Base-by-base conservation (phyloP, 2,797 vertebrate genomes). In the Poecilia picta region DNA sequence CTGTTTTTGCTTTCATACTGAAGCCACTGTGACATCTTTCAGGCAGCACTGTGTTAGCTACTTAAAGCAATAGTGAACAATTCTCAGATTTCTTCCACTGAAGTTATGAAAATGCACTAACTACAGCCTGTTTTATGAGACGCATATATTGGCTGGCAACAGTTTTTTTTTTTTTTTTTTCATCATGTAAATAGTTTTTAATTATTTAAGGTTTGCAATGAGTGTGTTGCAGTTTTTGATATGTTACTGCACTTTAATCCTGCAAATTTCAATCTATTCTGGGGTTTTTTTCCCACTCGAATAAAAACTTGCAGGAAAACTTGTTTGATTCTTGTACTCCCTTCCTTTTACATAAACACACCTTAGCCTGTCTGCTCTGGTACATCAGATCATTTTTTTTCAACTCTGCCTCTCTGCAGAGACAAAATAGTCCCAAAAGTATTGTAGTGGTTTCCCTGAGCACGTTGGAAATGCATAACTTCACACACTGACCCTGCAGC, bases 241-340 rank as follows among this genome's bases (percentile, higher is more conserved):
- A 68, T 86, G 39, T 45, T 72, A 45, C 55, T 88, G 92, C 93
- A 94, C 93, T 94, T 94, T 94, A 92, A 82, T 84, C 81, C 75
- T 73, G 53, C 25, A 68, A 70, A n/a, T 76, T 87, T 81, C 82
- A 70, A 25, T 23, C 79, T 47, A 76, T 83, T 87, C 79, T 83
- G 88, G 43, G 39, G 83, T 77, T 78, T 83, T 84, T 86, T 85
- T 88, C 85, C 79, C 73, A 89, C 77, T 84, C 71, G 86, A 90
- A 91, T 91, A 82, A 94, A 92, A 90, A 75, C 81, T 84, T 81
- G 79, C 79, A 89, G 76, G 75, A 79, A 71, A 89, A 78, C 31
- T 68, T 8, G 66, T 12, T 23, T 75, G 15, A 83, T 81, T 73
- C 12, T 16, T 74, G 68, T 71, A 3, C 68, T 71, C 41, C 43